These are phyloP conservation scores for Dicerorhinus sumatrensis DNA, from an alignment of 2,113 vertebrate genomes.

Conservation along the genomic window DNA sequence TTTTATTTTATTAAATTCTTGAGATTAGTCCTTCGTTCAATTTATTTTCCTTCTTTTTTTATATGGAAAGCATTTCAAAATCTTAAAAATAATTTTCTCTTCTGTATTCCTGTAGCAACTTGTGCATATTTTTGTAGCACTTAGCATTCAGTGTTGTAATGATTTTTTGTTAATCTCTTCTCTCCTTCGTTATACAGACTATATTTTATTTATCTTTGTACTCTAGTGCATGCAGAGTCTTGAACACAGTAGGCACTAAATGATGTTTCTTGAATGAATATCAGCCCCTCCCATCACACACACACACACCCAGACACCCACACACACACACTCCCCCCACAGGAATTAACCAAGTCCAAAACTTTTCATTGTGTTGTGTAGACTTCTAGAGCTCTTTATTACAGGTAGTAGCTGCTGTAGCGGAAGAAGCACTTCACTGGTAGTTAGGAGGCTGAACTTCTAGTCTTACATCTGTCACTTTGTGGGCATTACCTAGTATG, in stretches of 20 bases:
- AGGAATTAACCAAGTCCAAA: background rate
- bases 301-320: too few relatives aligned
- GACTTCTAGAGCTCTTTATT: background rate
- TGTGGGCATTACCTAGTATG: background rate
- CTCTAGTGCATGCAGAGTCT: background rate
- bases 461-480: background rate
- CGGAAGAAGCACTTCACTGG: background rate
- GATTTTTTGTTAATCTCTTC: background rate
- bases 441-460: background rate
- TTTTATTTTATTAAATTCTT: conserved; percentile 5
- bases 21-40: background rate
- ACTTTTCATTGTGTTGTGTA: background rate
- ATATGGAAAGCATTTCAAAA: conserved; percentile 33
- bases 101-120: background rate
- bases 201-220: background rate
- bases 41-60: background rate
- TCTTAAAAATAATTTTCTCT: background rate
- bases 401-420: background rate
- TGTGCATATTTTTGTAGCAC: background rate
- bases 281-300: background rate
- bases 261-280: background rate
- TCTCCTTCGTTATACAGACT: background rate
- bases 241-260: background rate
- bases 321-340: background rate
- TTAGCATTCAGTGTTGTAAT: background rate